These are phyloP conservation scores for Pycnomerus fuliginosus DNA, from an alignment of 2,888 invertebrate species.

Conservation along the genomic window DNA sequence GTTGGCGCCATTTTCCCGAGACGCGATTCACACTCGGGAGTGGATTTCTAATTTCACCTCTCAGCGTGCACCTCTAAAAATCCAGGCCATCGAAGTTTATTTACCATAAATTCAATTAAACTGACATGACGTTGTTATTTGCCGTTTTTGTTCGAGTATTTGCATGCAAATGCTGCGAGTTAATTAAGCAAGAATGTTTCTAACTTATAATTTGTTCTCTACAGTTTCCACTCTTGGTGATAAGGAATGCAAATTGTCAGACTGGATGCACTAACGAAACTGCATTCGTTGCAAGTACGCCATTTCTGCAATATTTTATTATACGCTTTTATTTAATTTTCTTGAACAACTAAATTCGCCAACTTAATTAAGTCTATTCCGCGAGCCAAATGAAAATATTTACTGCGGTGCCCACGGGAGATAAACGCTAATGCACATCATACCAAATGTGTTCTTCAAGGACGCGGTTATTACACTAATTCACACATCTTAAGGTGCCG, in stretches of 20 bases:
- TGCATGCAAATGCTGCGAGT: constrained; percentile 22
- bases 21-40: too few species aligned
- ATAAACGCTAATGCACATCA: too few species aligned
- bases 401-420: too few species aligned
- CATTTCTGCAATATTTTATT: too few species aligned
- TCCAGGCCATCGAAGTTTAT: constrained; percentile 13
- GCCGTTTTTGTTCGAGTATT: constrained; percentile 16
- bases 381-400: too few species aligned
- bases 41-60: constrained; percentile 2
- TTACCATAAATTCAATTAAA: constrained; percentile 24
- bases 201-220: constrained; percentile 17
- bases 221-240: constrained; percentile 2
- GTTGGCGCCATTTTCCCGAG: constrained; percentile 16
- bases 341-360: too few species aligned
- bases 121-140: constrained; percentile 7
- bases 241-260: constrained; percentile 20
- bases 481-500: too few species aligned
- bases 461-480: too few species aligned
- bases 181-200: constrained; percentile 23
- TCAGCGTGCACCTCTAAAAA: constrained; percentile 6
- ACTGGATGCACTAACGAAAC: constrained; percentile 8
- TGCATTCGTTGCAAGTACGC: too few species aligned
- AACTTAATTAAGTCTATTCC: too few species aligned
- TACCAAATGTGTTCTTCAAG: too few species aligned
- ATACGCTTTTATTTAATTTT: too few species aligned